A percentile compares a stretch with the other conserved stretches of the same genome.
Evolutionary conservation across 2,888 invertebrate species (phyloP).

Genomic region (Buathra laborator): DNA sequence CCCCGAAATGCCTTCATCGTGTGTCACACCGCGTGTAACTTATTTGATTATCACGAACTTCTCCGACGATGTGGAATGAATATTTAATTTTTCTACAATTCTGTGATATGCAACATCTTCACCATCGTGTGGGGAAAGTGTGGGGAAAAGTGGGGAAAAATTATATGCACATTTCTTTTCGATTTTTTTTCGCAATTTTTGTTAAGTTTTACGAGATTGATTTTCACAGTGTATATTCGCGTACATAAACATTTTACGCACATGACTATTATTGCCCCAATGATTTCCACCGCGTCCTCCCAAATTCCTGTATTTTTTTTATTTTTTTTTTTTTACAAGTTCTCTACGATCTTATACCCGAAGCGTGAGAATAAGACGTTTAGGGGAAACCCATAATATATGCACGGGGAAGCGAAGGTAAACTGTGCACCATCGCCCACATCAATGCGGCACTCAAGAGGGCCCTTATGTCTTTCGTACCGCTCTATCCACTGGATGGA

Average conservation of each 20-base stretch:
- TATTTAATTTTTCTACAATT: no score
- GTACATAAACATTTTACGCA: no score
- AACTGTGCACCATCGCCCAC: conserved; percentile 31
- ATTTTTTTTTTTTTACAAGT: no score
- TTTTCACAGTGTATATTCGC: no score
- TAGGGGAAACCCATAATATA: conserved; percentile 48
- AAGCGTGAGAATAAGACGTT: conserved; percentile 57
- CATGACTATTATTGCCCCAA: background rate
- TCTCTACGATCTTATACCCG: background rate
- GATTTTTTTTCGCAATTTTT: no score
- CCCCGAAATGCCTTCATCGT: background rate
- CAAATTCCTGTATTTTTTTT: background rate
- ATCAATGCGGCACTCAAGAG: conserved; percentile 49
- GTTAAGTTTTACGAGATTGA: no score
- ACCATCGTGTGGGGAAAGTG: no score
- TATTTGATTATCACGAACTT: no score
- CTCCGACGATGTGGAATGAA: no score
- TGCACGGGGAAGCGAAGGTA: conserved; percentile 18
- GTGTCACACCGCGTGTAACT: background rate
- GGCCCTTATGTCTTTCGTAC: conserved; percentile 34
- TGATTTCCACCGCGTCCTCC: background rate
- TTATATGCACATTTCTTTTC: no score
- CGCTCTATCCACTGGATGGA: conserved; percentile 37
- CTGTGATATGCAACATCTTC: no score
- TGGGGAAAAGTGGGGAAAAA: no score